A percentile compares a stretch with the other conserved stretches of the same genome.
phyloP scores from a whole-genome alignment of 2,888 invertebrate genomes.

The Diadromus collaris region DNA sequence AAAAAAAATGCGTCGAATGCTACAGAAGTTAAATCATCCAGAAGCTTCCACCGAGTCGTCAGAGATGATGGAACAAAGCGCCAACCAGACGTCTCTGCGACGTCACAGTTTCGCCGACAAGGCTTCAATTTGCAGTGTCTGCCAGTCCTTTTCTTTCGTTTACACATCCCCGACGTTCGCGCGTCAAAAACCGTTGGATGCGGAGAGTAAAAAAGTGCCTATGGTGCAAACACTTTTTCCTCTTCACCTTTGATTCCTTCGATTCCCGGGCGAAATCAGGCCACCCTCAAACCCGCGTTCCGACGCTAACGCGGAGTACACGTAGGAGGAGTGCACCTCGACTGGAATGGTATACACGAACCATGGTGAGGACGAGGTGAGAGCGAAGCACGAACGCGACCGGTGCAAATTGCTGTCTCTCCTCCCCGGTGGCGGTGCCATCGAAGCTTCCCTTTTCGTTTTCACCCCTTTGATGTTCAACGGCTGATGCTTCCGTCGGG shows the following conservation, averaged over 20 bases:
- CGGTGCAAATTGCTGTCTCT: slow-evolving; percentile 68
- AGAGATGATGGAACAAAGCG: background rate
- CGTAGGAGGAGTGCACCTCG: slow-evolving; percentile 4
- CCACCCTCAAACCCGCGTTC: background rate
- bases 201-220: slow-evolving; percentile 15
- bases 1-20: background rate
- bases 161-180: background rate
- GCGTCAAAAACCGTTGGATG: slow-evolving; percentile 33
- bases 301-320: background rate
- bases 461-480: slow-evolving; percentile 55
- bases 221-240: slow-evolving; percentile 15
- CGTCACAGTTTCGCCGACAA: background rate
- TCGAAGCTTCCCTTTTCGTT: slow-evolving; percentile 51
- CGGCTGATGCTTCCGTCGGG: slow-evolving; percentile 25
- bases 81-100: background rate
- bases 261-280: background rate
- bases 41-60: background rate
- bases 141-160: background rate
- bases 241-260: slow-evolving; percentile 41
- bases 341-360: background rate
- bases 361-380: slow-evolving; percentile 12
- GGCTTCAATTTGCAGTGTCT: background rate
- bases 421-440: slow-evolving; percentile 13
- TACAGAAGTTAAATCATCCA: background rate
- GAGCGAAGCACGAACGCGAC: slow-evolving; percentile 38